Conservation (phyloP, 2,888 invertebrate species). For the Junonia oenone region DNA sequence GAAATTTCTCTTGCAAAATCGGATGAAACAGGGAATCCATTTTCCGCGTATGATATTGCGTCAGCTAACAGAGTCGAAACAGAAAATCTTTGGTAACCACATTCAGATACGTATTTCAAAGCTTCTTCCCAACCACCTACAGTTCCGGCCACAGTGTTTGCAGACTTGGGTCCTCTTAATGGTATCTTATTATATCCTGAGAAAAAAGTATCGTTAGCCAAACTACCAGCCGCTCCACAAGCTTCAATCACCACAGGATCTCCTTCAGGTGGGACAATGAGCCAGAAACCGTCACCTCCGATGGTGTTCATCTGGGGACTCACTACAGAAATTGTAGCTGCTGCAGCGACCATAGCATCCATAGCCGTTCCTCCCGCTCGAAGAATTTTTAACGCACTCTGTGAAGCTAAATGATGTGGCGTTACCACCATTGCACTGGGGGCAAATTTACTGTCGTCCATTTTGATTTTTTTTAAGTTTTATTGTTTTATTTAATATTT, state of each 20-base stretch:
- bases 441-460: constrained; percentile 49
- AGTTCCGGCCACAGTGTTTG: constrained; percentile 62
- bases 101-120: constrained; percentile 57
- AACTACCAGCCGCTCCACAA: constrained; percentile 58
- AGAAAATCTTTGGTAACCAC: constrained; percentile 53
- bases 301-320: constrained; percentile 69
- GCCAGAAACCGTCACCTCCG: constrained; percentile 68
- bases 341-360: constrained; percentile 65
- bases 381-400: constrained; percentile 57
- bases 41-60: constrained; percentile 60
- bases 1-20: constrained; percentile 36
- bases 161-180: constrained; percentile 52
- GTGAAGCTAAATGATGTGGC: constrained; percentile 65
- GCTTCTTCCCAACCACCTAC: constrained; percentile 69
- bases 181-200: constrained; percentile 48
- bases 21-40: constrained; percentile 54
- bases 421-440: constrained; percentile 64
- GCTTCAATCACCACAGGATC: constrained; percentile 64
- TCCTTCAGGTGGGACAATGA: constrained; percentile 59
- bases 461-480: constrained; percentile 17
- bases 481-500: not conserved
- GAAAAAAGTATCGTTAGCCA: constrained; percentile 52
- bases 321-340: constrained; percentile 63
- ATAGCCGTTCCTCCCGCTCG: constrained; percentile 66
- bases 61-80: constrained; percentile 50